Evolutionary conservation across 1,140 invertebrate species (phyloP), one percentile per base, ranked within the genome.

Genomic region (Leptinotarsa defecta): DNA sequence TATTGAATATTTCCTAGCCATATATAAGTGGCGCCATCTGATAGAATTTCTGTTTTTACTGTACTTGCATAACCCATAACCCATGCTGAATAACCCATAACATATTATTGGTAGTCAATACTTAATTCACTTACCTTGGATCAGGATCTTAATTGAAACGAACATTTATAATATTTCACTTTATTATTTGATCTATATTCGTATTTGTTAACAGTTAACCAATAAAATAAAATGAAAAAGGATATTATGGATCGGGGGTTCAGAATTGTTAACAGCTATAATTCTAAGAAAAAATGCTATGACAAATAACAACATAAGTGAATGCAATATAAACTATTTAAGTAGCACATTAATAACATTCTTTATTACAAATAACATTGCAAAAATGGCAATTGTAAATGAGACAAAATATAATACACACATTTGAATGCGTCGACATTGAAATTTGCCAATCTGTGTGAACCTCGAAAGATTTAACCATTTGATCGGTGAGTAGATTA

Each of bases 181-280:
- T 80, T 78, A 80, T 80, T 80, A 74, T 80, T 73, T 78, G 67
- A 73, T 80, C 77, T 76, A 78, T 78, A 74, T 76, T 77, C 74
- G 76, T 78, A 76, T 73, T 76, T 80, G 79, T 80, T 80, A 80
- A 80, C 79, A 80, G 77, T 80, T 75, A 80, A 80, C 77, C 77
- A 76, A 78, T 74, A 72, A 19, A 78, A 80, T 73, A 80, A 74
- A 74, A 79, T 77, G 74, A 76, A 63, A 76, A 73, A 63, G 74
- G 70, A 65, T 76, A 79, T 81, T 72, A 78, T 78, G 71, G 71
- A 68, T 72, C 61, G 34, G 34, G 48, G 68, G 68, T 68, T 69
- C 76, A 72, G 71, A 78, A 78, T 52, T 77, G 77, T 79, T 77
- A 81, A 81, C 78, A 77, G 75, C 80, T 79, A 81, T 71, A 79